Evolutionary conservation across 2,888 invertebrate genomes (phyloP), one percentile per base, ranked within the genome.

Genomic region (Calliphora vomitoria): DNA sequence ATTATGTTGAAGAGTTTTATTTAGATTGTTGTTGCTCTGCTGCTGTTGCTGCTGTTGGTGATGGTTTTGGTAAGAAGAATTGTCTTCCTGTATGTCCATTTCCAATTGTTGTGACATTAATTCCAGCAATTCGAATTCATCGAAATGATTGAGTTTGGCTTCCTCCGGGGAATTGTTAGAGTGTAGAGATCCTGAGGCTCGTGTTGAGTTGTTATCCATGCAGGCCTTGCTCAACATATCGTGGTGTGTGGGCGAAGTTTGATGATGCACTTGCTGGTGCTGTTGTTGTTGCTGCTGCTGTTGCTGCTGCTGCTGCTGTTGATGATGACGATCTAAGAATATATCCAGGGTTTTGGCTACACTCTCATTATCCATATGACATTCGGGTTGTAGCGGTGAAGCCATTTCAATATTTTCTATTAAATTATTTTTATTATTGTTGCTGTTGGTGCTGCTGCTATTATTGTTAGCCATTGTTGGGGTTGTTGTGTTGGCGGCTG

Each of bases 71-170:
- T 78, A 71, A 10, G 62, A 4, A 13, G 80, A 68, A 72, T 80
- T 88, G 60, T 93, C 93, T 55, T 93, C 94, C 41, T 94, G 94
- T 78, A 95, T 93, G 89, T 95, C 95, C 94, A 95, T 95, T 76
- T 94, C 95, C 75, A 95, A 91, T 89, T 95, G 95, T 88, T 94
- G 94, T 74, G 91, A 93, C 92, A 93, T 93, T 81, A 94, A 87
- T 86, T 94, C 93, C 64, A 94, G 90, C 64, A 94, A 86, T 82
- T 93, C 94, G 72, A 92, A 92, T 78, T 94, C 94, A 90, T 94
- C 93, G 75, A 94, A 94, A 80, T 93, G 92, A 90, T 93, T 92
- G 15, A 93, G 89, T 87, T 93, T 93, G 38, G 91, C 92, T 66
- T 92, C 90, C 53, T 88, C 83, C 0, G 76, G 62, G 3, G 53